Conservation (phyloP, 1,140 invertebrate genomes). For the Leptonema lineaticorne region DNA sequence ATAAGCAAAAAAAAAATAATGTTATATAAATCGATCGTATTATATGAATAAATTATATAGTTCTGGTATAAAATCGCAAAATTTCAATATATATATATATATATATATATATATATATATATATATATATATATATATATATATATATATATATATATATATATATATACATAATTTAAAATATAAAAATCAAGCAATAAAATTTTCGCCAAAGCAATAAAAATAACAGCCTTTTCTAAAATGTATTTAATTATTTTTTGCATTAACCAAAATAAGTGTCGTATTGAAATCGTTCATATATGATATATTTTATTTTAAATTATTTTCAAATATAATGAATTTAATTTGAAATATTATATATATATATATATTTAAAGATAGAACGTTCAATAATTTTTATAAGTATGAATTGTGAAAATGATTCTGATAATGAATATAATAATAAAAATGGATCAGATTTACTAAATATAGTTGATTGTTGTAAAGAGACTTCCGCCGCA, state of each 20-base stretch:
- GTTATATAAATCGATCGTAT: too few species aligned
- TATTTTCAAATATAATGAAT: too few species aligned
- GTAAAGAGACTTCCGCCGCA: slow-evolving; percentile 62
- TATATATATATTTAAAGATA: neutral
- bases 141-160: slow-evolving; percentile 4
- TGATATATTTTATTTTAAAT: too few species aligned
- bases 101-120: slow-evolving; percentile 21
- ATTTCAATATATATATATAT: neutral
- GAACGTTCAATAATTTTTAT: too few species aligned
- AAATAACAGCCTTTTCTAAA: too few species aligned
- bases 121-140: slow-evolving; percentile 14
- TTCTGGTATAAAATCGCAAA: too few species aligned
- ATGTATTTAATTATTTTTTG: too few species aligned
- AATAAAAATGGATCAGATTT: slow-evolving; percentile 45
- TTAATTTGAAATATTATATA: neutral
- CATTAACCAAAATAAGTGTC: too few species aligned
- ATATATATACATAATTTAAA: neutral
- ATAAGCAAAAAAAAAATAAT: neutral
- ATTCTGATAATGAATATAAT: too few species aligned
- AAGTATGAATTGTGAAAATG: too few species aligned
- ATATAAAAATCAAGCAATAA: neutral
- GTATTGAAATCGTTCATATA: too few species aligned
- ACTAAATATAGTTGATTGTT: slow-evolving; percentile 65
- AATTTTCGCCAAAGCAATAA: neutral
- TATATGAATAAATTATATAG: too few species aligned